Evolutionary conservation across 2,113 vertebrate species (phyloP), one percentile per base, ranked within the genome.

Genomic region (Lophotis ruficrista): DNA sequence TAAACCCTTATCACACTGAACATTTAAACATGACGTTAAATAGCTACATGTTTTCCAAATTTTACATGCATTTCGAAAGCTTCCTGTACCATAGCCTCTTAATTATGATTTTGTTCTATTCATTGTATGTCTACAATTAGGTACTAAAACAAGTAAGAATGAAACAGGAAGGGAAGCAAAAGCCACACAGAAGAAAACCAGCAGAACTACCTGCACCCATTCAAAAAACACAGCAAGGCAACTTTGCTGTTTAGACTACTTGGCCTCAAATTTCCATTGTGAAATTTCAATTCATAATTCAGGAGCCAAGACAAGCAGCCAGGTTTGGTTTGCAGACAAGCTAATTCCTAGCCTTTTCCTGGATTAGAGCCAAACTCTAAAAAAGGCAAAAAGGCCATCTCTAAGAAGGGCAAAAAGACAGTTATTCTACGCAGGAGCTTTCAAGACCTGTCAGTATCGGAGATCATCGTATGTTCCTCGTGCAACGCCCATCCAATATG

Each of bases 141-240:
- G 33, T 76, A 94, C 53, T 78, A 82, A 91, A 94, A 54, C 51
- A 89, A 89, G 10, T 14, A 77, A 85, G 87, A 95, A 93, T 72
- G n/a, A 88, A 95, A 91, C 78, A 85, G 84, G 81, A 95, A 94
- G 47, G 61, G 64, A 85, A 65, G 54, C 53, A 94, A 85, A 87
- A 87, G 31, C 37, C 69, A 79, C 23, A 33, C 14, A 79, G 51
- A 60, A 81, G n/a, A 84, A 82, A 70, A 81, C 5, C 18, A 84
- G 61, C 7, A 69, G 62, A 87, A 83, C 47, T 77, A 95, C 85
- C 89, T 93, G 83, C 12, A 71, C 23, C 81, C 48, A 78, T 78
- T 92, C 51, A 90, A 77, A 68, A 81, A 62, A n/a, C 41, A 80
- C n/a, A 56, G 37, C 41, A 47, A 68, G 15, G 69, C 65, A 87